Conservation (phyloP, 1,140 invertebrate genomes). For the Calosoma granatense region DNA sequence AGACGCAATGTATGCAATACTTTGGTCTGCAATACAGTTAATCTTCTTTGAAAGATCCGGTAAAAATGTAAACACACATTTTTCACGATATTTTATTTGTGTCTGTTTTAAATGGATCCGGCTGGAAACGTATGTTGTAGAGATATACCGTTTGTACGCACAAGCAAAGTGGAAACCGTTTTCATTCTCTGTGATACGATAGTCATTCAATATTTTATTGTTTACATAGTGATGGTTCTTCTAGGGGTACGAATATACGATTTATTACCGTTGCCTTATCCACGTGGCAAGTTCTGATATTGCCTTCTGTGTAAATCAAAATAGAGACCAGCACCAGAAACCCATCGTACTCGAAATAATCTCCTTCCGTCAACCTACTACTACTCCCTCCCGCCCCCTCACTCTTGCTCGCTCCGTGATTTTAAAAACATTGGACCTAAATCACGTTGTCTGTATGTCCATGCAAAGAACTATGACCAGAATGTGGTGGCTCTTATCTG, state of each 20-base stretch:
- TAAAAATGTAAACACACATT: constrained; percentile 3
- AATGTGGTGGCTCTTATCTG: no score
- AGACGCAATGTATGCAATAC: no score
- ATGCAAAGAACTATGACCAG: no score
- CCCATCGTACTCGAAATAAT: no score
- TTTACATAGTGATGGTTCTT: constrained; percentile 1
- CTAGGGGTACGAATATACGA: neutral
- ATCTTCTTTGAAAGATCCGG: constrained; percentile 1
- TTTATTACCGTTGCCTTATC: constrained; percentile 4
- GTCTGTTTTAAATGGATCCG: neutral
- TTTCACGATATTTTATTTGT: neutral
- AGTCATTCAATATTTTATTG: constrained; percentile 7
- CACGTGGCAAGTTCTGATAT: constrained; percentile 4
- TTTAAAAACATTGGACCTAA: no score
- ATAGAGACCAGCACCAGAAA: no score
- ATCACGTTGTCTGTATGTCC: no score
- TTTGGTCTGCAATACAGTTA: neutral
- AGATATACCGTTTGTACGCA: neutral
- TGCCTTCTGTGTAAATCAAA: neutral
- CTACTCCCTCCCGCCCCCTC: no score
- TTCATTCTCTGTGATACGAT: no score
- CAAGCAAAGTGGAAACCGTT: neutral
- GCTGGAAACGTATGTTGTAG: neutral
- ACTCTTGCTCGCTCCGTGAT: no score
- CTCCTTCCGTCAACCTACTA: no score